Evolutionary conservation across 2,888 invertebrate species (phyloP).

Genomic region (Rhingia campestris): DNA sequence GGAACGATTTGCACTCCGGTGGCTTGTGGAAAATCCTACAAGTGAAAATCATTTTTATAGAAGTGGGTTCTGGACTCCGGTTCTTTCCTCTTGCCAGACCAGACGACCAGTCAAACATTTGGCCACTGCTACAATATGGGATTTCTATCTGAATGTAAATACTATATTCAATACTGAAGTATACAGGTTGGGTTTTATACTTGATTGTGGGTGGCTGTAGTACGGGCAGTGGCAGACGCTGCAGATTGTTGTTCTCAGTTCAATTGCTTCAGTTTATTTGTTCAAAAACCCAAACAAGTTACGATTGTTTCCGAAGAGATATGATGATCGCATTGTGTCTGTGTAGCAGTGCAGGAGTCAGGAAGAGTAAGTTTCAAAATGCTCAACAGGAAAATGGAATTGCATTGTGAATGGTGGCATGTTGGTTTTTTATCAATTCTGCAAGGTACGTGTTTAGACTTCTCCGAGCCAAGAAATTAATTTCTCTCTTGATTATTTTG

Average conservation of each 20-base stretch:
- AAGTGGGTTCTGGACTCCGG: slow-evolving; percentile 8
- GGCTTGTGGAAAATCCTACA: slow-evolving; percentile 56
- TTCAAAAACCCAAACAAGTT: slow-evolving; percentile 32
- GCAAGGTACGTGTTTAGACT: slow-evolving; percentile 2
- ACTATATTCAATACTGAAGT: slow-evolving; percentile 52
- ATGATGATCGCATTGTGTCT: slow-evolving; percentile 53
- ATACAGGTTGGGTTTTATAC: slow-evolving; percentile 12
- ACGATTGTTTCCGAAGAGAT: slow-evolving; percentile 51
- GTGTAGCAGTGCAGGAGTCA: not conserved
- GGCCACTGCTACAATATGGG: slow-evolving; percentile 43
- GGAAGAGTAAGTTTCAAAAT: slow-evolving; percentile 26
- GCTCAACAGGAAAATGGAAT: slow-evolving; percentile 55
- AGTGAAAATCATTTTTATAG: slow-evolving; percentile 50
- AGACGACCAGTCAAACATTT: slow-evolving; percentile 49
- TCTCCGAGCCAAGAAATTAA: slow-evolving; percentile 19
- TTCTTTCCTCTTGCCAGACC: not conserved
- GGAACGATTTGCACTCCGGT: slow-evolving; percentile 35
- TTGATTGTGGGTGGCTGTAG: not conserved
- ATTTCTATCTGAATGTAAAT: slow-evolving; percentile 58
- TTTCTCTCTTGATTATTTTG: slow-evolving; percentile 54
- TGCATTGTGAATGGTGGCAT: slow-evolving; percentile 25
- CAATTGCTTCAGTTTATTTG: slow-evolving; percentile 62
- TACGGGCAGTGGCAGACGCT: slow-evolving; percentile 1
- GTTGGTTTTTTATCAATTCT: slow-evolving; percentile 9
- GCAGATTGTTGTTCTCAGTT: slow-evolving; percentile 54